These are phyloP conservation scores for Drosophila watanabei DNA, from an alignment of 1,140 invertebrate species.

Conservation along the genomic window DNA sequence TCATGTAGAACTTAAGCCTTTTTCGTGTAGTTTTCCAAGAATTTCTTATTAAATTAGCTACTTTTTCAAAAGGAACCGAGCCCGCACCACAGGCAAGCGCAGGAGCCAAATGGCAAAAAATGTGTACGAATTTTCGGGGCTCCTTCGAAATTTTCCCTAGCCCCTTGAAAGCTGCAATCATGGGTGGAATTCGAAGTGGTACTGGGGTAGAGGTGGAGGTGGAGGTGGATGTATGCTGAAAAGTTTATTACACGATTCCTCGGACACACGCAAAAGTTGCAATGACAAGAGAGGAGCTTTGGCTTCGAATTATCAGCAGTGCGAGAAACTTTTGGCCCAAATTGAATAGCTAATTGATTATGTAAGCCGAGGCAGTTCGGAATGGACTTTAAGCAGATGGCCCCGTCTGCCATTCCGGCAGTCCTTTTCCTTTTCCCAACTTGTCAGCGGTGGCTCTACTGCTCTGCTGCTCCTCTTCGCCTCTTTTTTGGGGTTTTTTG, in stretches of 20 bases:
- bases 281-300: conserved; percentile 26
- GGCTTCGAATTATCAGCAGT: conserved; percentile 40
- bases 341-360: conserved; percentile 78
- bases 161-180: conserved; percentile 38
- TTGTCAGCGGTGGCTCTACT: conserved; percentile 45
- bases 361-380: conserved; percentile 43
- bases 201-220: neutral
- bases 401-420: conserved; percentile 21
- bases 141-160: conserved; percentile 7
- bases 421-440: conserved; percentile 27
- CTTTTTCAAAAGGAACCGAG: conserved; percentile 67
- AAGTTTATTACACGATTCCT: conserved; percentile 63
- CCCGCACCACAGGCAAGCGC: conserved; percentile 42
- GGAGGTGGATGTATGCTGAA: conserved; percentile 43
- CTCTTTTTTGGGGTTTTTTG: conserved; percentile 35
- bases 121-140: conserved; percentile 38
- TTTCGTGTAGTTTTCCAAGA: conserved; percentile 72
- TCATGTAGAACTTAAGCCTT: conserved; percentile 79
- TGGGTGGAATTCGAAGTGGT: conserved; percentile 11
- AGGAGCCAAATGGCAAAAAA: conserved; percentile 32
- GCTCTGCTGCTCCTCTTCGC: neutral
- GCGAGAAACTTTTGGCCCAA: conserved; percentile 53
- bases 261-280: conserved; percentile 68
- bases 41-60: conserved; percentile 79
- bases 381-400: conserved; percentile 66